Base-by-base conservation (phyloP, 2,888 invertebrate genomes). In the Hesperia comma region DNA sequence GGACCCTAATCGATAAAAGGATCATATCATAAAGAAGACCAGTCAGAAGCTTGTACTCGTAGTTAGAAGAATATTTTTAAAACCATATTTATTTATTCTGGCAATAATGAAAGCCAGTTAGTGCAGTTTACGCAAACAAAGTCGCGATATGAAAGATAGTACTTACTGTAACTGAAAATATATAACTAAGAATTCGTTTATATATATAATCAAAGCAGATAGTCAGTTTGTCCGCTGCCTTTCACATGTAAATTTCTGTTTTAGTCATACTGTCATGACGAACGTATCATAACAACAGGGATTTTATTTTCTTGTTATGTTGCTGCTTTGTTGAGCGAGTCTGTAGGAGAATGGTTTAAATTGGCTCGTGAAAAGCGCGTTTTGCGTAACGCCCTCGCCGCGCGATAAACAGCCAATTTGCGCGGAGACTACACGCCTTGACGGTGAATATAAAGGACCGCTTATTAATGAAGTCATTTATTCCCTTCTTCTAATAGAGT, bases 371-470 rank as follows among this genome's bases (percentile, higher is more conserved):
- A 86, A 87, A 80, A 78, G 71, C 71, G 76, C 74, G 78, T 77
- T 83, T 78, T 77, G 78, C 79, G 81, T 82, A 81, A 84, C 80
- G 74, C 78, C 75, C 72, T 75, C 75, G 74, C 75, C 70, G 68
- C 74, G 82, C 84, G 76, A 80, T 86, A 87, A 89, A 88, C 85
- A 86, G 79, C 78, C 85, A 87, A 88, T 87, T 87, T 85, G 74
- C 77, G 77, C 71, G 73, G 76, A 80, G 79, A 76, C 79, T 81
- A 78, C 79, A 77, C 78, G 77, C 77, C 76, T 75, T 76, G 74
- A 76, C 77, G 74, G 75, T 74, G 78, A 82, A 81, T 82, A 81
- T 82, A 84, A 83, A 83, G 78, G 79, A 76, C 70, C 70, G 77
- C 72, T 75, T 78, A 56, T 84, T 84, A 86, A 88, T 84, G 81